A percentile compares a stretch with the other conserved stretches of the same genome.
These are phyloP conservation scores for Cricetomys ansorgei DNA, from an alignment of 2,113 vertebrate genomes.

Conservation along the genomic window DNA sequence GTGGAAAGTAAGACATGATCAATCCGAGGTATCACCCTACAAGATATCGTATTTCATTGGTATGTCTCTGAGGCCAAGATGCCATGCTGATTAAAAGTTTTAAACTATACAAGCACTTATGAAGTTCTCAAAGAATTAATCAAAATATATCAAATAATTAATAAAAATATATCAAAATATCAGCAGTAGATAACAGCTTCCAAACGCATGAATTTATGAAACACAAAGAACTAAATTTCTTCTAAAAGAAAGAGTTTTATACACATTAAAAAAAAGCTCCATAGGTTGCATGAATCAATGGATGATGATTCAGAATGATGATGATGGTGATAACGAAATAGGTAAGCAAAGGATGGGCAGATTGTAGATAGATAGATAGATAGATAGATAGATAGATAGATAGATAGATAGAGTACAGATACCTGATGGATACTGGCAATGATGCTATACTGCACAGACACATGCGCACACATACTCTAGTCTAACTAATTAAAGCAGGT, in stretches of 20 bases:
- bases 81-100: not conserved
- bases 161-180: not conserved
- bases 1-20: not conserved
- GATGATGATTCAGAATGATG: not conserved
- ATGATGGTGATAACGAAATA: not conserved
- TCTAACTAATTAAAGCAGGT: not conserved
- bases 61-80: not conserved
- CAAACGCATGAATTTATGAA: not conserved
- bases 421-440: not conserved
- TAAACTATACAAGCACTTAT: not conserved
- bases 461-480: not conserved
- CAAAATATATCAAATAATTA: not conserved
- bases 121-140: not conserved
- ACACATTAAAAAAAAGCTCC: not conserved
- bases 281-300: not conserved
- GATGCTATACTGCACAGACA: not conserved
- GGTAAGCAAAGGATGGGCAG: not conserved
- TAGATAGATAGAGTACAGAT: not conserved
- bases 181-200: not conserved
- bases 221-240: not conserved
- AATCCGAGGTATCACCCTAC: not conserved
- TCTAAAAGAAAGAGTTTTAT: not conserved
- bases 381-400: not conserved
- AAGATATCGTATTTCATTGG: not conserved
- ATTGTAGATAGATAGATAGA: not conserved